phyloP scores from a whole-genome alignment of 2,888 invertebrate genomes.

The Thera obeliscata region DNA sequence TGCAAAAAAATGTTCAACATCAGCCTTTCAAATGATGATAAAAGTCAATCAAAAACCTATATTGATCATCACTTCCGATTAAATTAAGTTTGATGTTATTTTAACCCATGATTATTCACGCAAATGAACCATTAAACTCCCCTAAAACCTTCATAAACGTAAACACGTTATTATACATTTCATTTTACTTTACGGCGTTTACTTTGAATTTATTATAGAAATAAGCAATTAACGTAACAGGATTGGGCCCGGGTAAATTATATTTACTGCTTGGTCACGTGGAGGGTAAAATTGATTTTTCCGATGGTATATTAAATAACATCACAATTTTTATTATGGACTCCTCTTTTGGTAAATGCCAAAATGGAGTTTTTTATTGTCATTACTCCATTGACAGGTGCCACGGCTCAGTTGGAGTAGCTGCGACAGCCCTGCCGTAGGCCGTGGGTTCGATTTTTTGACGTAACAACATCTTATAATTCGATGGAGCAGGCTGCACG shows the following conservation, averaged over 20 bases:
- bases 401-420: too few species aligned
- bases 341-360: too few species aligned
- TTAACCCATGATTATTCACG: conserved; percentile 19
- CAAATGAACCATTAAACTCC: conserved; percentile 23
- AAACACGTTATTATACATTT: conserved; percentile 24
- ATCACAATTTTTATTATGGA: too few species aligned
- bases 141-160: conserved; percentile 20
- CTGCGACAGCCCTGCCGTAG: too few species aligned
- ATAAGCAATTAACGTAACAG: conserved; percentile 33
- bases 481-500: too few species aligned
- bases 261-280: conserved; percentile 1
- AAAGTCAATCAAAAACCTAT: too few species aligned
- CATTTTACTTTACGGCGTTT: conserved; percentile 25
- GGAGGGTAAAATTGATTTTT: conserved; percentile 3
- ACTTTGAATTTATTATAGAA: conserved; percentile 33
- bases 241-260: conserved; percentile 4
- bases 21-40: too few species aligned
- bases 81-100: conserved; percentile 16
- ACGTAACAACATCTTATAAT: too few species aligned
- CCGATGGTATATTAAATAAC: background rate
- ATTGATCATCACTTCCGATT: background rate
- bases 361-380: too few species aligned
- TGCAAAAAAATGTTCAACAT: too few species aligned
- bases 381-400: too few species aligned
- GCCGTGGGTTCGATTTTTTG: too few species aligned